A percentile compares a stretch with the other conserved stretches of the same genome.
These are phyloP conservation scores for Hydra vulgaris DNA, from an alignment of 30 jellyfish, hydroid and myxozoan genomes.

Conservation along the genomic window DNA sequence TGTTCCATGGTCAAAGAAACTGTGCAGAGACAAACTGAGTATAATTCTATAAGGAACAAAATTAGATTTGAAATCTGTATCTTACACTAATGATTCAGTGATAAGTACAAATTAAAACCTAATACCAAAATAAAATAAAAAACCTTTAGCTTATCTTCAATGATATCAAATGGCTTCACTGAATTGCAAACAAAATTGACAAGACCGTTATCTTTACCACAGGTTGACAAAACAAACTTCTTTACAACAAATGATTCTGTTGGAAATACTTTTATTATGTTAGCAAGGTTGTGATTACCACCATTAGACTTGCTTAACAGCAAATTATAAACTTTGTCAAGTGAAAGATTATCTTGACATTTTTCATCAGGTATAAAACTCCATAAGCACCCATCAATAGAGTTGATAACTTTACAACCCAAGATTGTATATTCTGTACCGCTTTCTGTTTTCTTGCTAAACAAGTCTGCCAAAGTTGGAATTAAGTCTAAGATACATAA, in stretches of 20 bases:
- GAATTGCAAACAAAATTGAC: neutral
- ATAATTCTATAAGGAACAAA: no score
- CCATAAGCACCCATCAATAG: slow-evolving; percentile 7
- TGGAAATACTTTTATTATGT: neutral
- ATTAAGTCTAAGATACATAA: neutral
- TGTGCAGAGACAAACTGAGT: no score
- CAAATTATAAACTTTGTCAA: slow-evolving; percentile 8
- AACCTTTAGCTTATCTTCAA: slow-evolving; percentile 5
- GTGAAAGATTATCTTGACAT: slow-evolving; percentile 17
- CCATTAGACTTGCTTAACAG: neutral
- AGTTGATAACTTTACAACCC: slow-evolving; percentile 8
- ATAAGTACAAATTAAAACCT: no score
- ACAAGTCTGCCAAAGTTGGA: slow-evolving; percentile 3
- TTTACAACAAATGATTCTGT: neutral
- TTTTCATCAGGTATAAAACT: slow-evolving; percentile 11
- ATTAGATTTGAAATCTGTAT: no score
- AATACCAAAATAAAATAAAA: neutral
- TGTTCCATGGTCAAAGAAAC: no score
- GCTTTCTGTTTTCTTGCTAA: slow-evolving; percentile 4
- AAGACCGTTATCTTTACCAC: neutral
- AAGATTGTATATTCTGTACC: slow-evolving; percentile 9
- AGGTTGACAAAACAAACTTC: neutral
- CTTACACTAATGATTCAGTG: no score
- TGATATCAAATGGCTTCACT: neutral
- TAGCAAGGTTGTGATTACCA: neutral